Percentiles rank a stretch among this genome's conserved stretches.
These are phyloP conservation scores for Augochlora pura DNA, from an alignment of 1,140 invertebrate species.

Conservation along the genomic window DNA sequence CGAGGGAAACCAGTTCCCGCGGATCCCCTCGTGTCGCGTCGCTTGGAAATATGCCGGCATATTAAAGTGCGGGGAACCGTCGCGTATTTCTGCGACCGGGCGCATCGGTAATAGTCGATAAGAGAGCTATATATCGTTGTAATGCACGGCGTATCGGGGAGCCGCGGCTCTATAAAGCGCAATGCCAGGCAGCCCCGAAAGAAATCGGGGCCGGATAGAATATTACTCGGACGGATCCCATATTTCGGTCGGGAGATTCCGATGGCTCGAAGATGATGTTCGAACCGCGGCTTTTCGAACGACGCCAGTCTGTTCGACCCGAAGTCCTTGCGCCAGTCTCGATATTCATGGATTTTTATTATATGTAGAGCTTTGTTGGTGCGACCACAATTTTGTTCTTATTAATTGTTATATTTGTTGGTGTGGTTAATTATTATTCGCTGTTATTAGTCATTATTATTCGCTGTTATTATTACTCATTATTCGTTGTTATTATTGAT, in stretches of 20 bases:
- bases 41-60: slow-evolving; percentile 5
- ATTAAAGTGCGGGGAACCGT: slow-evolving; percentile 16
- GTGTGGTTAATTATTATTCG: no score
- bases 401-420: no score
- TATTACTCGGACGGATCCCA: not conserved
- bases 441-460: no score
- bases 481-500: no score
- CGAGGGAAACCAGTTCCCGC: slow-evolving; percentile 20
- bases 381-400: no score
- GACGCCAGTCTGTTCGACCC: not conserved
- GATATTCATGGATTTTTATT: no score
- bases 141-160: slow-evolving; percentile 20
- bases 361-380: no score
- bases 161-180: slow-evolving; percentile 24
- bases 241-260: not conserved
- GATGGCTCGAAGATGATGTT: not conserved
- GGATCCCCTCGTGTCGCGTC: not conserved
- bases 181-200: not conserved
- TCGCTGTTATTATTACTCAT: no score
- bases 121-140: slow-evolving; percentile 31
- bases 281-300: not conserved
- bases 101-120: slow-evolving; percentile 37
- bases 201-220: slow-evolving; percentile 4
- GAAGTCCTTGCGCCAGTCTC: not conserved
- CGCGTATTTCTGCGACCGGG: slow-evolving; percentile 25